A percentile compares a stretch with the other conserved stretches of the same genome.
These are phyloP conservation scores for Cacoxenus indagator DNA, from an alignment of 2,888 invertebrate species.

Conservation along the genomic window DNA sequence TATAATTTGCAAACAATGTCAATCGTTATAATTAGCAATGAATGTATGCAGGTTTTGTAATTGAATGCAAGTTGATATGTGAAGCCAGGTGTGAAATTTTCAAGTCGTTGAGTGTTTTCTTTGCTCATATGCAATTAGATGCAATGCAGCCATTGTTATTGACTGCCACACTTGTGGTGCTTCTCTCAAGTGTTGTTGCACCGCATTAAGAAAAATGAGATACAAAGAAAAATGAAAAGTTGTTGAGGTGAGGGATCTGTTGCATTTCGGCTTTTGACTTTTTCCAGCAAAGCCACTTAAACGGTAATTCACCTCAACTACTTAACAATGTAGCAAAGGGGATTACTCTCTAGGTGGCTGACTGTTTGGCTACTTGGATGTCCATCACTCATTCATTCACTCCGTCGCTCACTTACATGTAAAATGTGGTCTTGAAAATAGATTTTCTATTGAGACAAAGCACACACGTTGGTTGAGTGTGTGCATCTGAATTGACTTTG, in stretches of 20 bases:
- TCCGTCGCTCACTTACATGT: conserved; percentile 40
- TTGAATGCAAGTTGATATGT: conserved; percentile 15
- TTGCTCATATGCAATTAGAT: conserved; percentile 2
- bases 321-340: conserved; percentile 2
- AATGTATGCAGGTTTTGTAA: background rate
- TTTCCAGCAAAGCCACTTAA: conserved; percentile 40
- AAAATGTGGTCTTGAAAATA: conserved; percentile 47
- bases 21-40: conserved; percentile 15
- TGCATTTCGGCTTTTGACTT: conserved; percentile 29
- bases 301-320: conserved; percentile 44
- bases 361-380: background rate
- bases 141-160: background rate
- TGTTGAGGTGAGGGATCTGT: conserved; percentile 4
- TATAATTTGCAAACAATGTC: conserved; percentile 9
- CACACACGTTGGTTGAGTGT: background rate
- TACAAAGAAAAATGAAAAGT: conserved; percentile 19
- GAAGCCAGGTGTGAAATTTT: conserved; percentile 26
- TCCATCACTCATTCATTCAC: conserved; percentile 6
- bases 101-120: conserved; percentile 22
- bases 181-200: background rate
- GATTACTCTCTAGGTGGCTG: conserved; percentile 10
- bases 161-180: conserved; percentile 1
- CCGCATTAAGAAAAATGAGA: background rate
- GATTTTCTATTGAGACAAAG: conserved; percentile 26
- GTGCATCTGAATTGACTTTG: background rate